Evolutionary conservation across 30 jellyfish, hydroid and myxozoan genomes (phyloP).

Genomic region (Cassiopea andromeda): DNA sequence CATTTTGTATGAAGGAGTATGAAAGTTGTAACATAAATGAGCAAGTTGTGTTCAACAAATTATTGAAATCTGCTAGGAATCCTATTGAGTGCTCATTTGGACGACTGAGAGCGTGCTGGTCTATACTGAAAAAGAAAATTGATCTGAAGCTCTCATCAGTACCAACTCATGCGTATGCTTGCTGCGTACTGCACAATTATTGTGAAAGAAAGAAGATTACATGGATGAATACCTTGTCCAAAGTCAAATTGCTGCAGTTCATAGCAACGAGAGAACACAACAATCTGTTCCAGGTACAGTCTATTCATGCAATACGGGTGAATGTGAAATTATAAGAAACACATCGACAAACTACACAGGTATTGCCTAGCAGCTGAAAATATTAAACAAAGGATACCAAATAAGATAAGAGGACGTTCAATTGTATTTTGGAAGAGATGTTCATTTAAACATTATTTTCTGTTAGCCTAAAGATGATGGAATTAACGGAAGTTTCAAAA

Average conservation of each 20-base stretch:
- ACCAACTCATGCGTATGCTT: slow-evolving; percentile 54
- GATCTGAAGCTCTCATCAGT: slow-evolving; percentile 58
- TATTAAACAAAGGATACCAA: not conserved
- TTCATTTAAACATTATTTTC: not conserved
- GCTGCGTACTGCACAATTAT: slow-evolving; percentile 54
- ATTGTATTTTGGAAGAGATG: not conserved
- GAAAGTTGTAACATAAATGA: slow-evolving; percentile 41
- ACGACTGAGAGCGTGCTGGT: slow-evolving; percentile 72
- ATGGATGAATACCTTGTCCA: slow-evolving; percentile 22
- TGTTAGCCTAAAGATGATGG: not conserved
- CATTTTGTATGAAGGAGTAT: slow-evolving; percentile 71
- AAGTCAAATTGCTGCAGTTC: slow-evolving; percentile 26
- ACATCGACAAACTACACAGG: no score
- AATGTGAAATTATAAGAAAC: slow-evolving; percentile 4
- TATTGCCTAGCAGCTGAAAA: no score
- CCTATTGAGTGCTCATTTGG: slow-evolving; percentile 77
- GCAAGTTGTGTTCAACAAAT: slow-evolving; percentile 53
- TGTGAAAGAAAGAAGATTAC: slow-evolving; percentile 37
- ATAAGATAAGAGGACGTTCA: not conserved
- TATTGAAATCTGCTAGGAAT: slow-evolving; percentile 60
- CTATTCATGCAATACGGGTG: slow-evolving; percentile 35
- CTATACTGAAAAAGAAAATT: slow-evolving; percentile 49
- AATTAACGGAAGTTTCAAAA: not conserved
- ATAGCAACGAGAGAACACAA: slow-evolving; percentile 16
- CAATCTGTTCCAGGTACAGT: slow-evolving; percentile 20